Percentiles rank a stretch among this genome's conserved stretches.
Evolutionary conservation across 92 coral and sea anemone genomes (phyloP).

Genomic region (Scolanthus callimorphus): DNA sequence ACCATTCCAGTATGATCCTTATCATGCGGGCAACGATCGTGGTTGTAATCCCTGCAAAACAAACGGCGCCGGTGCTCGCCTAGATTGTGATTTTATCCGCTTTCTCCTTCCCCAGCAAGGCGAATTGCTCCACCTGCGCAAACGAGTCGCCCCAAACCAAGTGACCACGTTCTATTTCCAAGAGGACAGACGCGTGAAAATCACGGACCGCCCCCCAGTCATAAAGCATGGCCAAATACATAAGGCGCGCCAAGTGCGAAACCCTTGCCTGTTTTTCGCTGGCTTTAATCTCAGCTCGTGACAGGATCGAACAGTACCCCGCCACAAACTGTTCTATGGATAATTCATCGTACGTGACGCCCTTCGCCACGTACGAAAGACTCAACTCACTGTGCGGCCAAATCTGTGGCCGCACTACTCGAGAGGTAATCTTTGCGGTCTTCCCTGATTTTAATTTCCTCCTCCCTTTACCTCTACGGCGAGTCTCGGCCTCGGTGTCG

Average conservation of each 20-base stretch:
- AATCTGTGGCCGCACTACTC: background rate
- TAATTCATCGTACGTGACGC: background rate
- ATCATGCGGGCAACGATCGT: background rate
- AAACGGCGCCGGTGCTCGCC: background rate
- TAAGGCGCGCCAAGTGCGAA: background rate
- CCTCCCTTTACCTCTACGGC: background rate
- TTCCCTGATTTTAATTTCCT: background rate
- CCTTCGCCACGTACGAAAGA: background rate
- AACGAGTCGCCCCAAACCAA: background rate
- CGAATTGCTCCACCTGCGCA: conserved; percentile 4
- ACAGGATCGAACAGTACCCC: background rate
- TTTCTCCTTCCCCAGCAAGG: background rate
- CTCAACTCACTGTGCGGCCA: conserved; percentile 10
- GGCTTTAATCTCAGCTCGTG: background rate
- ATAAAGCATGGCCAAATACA: conserved; percentile 5
- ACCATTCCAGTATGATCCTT: background rate
- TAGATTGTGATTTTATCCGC: background rate
- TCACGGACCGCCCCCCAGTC: conserved; percentile 6
- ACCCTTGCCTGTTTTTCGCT: background rate
- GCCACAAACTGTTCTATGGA: background rate
- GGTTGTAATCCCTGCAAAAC: background rate
- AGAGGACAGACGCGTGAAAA: background rate
- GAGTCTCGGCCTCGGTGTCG: too few relatives aligned
- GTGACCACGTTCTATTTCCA: conserved; percentile 2
- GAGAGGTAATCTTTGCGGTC: background rate